Base-by-base conservation (phyloP, 1,140 invertebrate species). In the Condylostylus longicornis region DNA sequence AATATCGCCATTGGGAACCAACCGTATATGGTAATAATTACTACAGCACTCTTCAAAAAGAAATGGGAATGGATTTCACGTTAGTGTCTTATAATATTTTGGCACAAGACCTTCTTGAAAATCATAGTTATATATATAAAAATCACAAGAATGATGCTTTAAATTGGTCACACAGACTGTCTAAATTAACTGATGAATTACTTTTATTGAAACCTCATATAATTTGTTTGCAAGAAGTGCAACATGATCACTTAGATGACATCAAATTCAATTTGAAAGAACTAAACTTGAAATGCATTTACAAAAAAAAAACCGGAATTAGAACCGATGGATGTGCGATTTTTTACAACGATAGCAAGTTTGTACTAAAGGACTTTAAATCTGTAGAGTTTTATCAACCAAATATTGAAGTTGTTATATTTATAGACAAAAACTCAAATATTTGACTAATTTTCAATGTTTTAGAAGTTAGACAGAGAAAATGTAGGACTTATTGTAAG, bases 401-500 rank as follows among this genome's bases (percentile, higher is more conserved):
- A 13, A 52, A 53, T 39, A 51, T 62, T 19, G 39, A 51, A 33
- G 38, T 40, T 13, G 29, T 32, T 25, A 33, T 7, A 30, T 32
- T 17, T 17, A 3, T 9, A 32, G 5, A 32, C 30, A 15, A 4
- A 13, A 6, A 32, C 14, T 4, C 12, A 18, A 32, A n/a, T 4
- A 27, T 4, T 13, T 27, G 14, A 8, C 2, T 5, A 27, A 27
- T 64, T 27, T 50, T 46, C 25, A 14, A 33, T 10, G 21, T 34
- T 10, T 38, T 62, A 49, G 14, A 48, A 86, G 5, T 60, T 96
- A 5, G 77, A 87, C 53, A 66, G 88, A 18, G 82, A 91, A 45
- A 95, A 96, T 63, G 74, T 97, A 27, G 90, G 73, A 0, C 50
- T 95, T 17, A 70, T 94, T 23, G 72, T 78, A 3, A 81, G 82